Base-by-base conservation (phyloP, 2,797 vertebrate species). In the Sebastolobus altivelis region DNA sequence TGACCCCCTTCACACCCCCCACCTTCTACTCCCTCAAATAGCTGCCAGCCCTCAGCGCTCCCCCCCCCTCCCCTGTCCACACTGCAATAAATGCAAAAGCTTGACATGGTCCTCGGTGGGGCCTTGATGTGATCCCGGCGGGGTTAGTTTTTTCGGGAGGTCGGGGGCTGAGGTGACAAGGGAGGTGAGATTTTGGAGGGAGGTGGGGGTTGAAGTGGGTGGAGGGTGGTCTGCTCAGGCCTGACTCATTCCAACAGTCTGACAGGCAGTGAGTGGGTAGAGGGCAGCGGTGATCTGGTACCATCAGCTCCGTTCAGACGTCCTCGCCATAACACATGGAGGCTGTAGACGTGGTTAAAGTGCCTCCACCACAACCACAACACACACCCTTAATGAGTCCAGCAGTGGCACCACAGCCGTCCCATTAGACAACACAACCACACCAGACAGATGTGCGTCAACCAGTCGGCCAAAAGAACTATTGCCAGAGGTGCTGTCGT, bases 41-140 rank as follows among this genome's bases (percentile, higher is more conserved):
- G 89, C 86, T 95, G 94, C 86, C 95, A 85, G 71, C 82, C 80
- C 71, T 90, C 86, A 82, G 69, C 88, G 86, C 92, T 89, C 87
- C 85, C 25, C 40, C 66, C 87, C 91, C 90, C 62, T 91, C 89
- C 88, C 94, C 94, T 6, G 61, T 81, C 82, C 84, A n/a, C 95
- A 93, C 67, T 60, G 90, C 96, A 95, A 95, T 96, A 97, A 97
- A 97, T 96, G 96, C 95, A 94, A 96, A 96, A 88, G 94, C 95
- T 95, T 95, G 95, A 96, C 96, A 95, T 94, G 92, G 93, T 95
- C 94, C 95, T 56, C 84, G 14, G 91, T 92, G 82, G 80, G 83
- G 62, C 94, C 95, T 94, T 85, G 81, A 80, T 71, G 77, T 86
- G 89, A 92, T 88, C 87, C 69, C 16, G 43, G 18, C 16, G 2